A percentile compares a stretch with the other conserved stretches of the same genome.
phyloP scores from a whole-genome alignment of 2,888 invertebrate species.

The Watsonalla cultraria region DNA sequence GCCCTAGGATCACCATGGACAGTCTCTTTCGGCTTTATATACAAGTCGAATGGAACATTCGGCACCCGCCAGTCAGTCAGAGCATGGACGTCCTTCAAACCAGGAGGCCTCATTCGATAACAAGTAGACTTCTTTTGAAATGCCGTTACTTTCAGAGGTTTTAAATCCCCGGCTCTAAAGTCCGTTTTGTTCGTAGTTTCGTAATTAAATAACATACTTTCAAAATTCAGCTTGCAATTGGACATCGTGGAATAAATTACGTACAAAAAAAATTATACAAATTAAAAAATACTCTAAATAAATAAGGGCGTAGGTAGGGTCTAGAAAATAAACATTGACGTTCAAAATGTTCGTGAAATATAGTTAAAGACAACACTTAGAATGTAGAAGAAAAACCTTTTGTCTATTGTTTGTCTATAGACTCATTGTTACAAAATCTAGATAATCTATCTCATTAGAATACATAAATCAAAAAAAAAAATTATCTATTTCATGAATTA shows the following conservation, averaged over 20 bases:
- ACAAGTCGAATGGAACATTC: conserved; percentile 25
- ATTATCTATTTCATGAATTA: too few relatives aligned
- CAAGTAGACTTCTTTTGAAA: conserved; percentile 18
- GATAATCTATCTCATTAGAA: too few relatives aligned
- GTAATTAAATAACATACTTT: conserved; percentile 30
- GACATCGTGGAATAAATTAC: conserved; percentile 3
- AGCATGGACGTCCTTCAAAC: conserved; percentile 31
- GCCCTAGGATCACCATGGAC: conserved; percentile 25
- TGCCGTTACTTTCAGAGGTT: conserved; percentile 13
- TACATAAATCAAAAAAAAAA: too few relatives aligned
- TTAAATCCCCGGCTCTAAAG: conserved; percentile 18
- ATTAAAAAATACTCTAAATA: conserved; percentile 7
- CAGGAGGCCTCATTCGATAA: conserved; percentile 10
- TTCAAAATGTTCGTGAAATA: too few relatives aligned
- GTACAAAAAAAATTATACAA: not conserved
- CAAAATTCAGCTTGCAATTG: conserved; percentile 7
- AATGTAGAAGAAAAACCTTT: too few relatives aligned
- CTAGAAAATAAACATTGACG: too few relatives aligned
- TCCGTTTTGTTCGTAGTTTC: conserved; percentile 25
- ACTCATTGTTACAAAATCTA: too few relatives aligned
- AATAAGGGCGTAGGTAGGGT: too few relatives aligned
- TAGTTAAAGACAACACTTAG: too few relatives aligned
- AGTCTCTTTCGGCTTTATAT: conserved; percentile 27
- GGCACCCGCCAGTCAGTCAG: conserved; percentile 27
- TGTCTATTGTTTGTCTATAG: too few relatives aligned